These are phyloP conservation scores for Pammene aurita DNA, from an alignment of 2,888 invertebrate species.

Conservation along the genomic window DNA sequence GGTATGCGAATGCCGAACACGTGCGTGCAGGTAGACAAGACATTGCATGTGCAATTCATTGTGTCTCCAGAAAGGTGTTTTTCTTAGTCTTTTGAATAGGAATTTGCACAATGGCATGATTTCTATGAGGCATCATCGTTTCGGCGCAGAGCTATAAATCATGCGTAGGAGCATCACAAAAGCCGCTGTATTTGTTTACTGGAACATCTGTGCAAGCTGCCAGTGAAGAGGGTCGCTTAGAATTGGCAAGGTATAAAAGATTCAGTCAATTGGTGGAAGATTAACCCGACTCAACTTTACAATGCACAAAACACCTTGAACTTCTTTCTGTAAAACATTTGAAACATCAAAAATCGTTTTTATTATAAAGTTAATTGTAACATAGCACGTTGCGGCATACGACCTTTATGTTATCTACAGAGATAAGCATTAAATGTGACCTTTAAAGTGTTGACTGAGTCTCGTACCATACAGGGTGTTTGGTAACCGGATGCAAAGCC, in stretches of 20 bases:
- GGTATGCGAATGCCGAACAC: conserved; percentile 77
- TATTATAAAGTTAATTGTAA: conserved; percentile 47
- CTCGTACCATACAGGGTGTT: conserved; percentile 58
- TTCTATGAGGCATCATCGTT: conserved; percentile 70
- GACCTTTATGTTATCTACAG: conserved; percentile 77
- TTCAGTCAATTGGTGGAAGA: conserved; percentile 74
- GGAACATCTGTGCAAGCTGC: conserved; percentile 73
- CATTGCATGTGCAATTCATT: conserved; percentile 76
- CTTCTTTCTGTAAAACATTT: conserved; percentile 55
- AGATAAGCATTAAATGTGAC: conserved; percentile 78
- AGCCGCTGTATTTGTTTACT: conserved; percentile 70
- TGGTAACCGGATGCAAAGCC: too few relatives aligned
- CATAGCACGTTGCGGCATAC: conserved; percentile 66
- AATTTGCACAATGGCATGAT: conserved; percentile 77
- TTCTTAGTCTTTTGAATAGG: conserved; percentile 67
- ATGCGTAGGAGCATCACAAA: conserved; percentile 77
- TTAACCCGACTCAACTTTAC: conserved; percentile 77
- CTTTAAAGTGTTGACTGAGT: conserved; percentile 75
- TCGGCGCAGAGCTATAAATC: conserved; percentile 70
- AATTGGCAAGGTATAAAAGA: conserved; percentile 74
- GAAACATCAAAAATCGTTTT: conserved; percentile 51
- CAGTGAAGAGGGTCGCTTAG: conserved; percentile 57
- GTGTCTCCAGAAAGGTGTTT: conserved; percentile 71
- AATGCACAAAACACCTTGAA: conserved; percentile 76
- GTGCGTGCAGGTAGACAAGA: conserved; percentile 78